Base-by-base conservation (phyloP, 2,888 invertebrate species). In the Andrena dorsata region DNA sequence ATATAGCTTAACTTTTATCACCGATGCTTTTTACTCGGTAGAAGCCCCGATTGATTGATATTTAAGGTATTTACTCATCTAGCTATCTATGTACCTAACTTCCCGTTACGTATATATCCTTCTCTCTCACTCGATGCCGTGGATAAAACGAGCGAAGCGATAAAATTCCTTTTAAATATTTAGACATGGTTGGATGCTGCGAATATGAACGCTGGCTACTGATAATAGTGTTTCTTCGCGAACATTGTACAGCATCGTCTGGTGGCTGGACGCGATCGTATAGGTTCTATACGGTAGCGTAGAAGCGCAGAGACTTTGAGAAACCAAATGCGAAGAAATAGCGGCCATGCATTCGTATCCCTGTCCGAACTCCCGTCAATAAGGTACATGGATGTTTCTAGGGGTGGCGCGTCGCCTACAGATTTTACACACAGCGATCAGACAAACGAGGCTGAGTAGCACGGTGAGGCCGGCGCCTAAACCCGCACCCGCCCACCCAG, bases 391-490 rank as follows among this genome's bases (percentile, higher is more conserved):
- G 76, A 95, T 95, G 79, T 96, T 95, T 83, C 95, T 95, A 8
- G 95, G 95, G 60, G 95, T 94, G 76, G 95, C 93, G 87, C 95
- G 95, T 89, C 95, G 95, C 94, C 95, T 95, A 93, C 96, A 96
- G 66, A 95, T 92, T 35, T 95, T 95, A 94, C 96, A 96, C n/a
- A 95, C 94, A 7, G 95, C 95, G 47, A 95, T 94, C 77, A 96
- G 93, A 75, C 95, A 95, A 68, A 95, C 95, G 0, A 95, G 92
- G 13, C 95, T 96, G 23, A 96, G 90, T 41, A 95, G 94, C 63
- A 95, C 93, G 0, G 96, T 96, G 30, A 96, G 92, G 2, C 94
- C 95, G 23, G 95, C 96, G 0, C 96, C 96, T n/a, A 96, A 92
- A 1, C 95, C 95, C 16, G 96, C 95, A 1, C 96, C 96, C 56